Evolutionary conservation across 2,797 vertebrate species (phyloP), one percentile per base, ranked within the genome.

Genomic region (Enteromius fasciolatus): DNA sequence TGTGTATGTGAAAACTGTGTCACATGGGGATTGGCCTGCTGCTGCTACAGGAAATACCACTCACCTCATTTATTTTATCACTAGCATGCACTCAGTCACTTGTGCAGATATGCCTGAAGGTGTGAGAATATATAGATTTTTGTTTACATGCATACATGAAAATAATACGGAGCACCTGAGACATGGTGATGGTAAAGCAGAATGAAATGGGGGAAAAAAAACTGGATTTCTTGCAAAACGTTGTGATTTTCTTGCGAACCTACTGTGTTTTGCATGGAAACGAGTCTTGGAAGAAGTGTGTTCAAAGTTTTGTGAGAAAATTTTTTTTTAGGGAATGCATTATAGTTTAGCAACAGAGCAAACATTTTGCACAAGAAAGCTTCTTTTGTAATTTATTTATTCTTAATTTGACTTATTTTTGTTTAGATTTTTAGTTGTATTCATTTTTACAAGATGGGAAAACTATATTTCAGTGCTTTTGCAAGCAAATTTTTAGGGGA

Each of bases 21-120:
- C 77, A 86, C 82, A 84, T 81, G 86, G 81, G 20, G 33, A 39
- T 18, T 83, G 69, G 83, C 77, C 31, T 69, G 48, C 57, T 69
- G 81, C 50, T 41, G 59, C 25, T 36, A 81, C 80, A 78, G 80
- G 84, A 72, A 84, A 78, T 54, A 48, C 41, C 72, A 61, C 70
- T 63, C 81, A 67, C 54, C 70, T 83, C 64, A n/a, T 75, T 76
- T 80, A 67, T 41, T 74, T 78, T 68, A 79, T 68, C 20, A 46
- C 25, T 66, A 46, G 44, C 12, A 14, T 5, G 5, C 28, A 73
- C 66, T 69, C 46, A 84, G 17, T 75, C 39, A 36, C 67, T 68
- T 28, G 17, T 70, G 66, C 28, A 64, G 54, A 63, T 77, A 5
- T 57, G 39, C 48, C 8, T 11, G 17, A 14, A 44, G 23, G 7